Conservation (phyloP, 2,113 vertebrate species). For the Plecturocebus donacophilus region DNA sequence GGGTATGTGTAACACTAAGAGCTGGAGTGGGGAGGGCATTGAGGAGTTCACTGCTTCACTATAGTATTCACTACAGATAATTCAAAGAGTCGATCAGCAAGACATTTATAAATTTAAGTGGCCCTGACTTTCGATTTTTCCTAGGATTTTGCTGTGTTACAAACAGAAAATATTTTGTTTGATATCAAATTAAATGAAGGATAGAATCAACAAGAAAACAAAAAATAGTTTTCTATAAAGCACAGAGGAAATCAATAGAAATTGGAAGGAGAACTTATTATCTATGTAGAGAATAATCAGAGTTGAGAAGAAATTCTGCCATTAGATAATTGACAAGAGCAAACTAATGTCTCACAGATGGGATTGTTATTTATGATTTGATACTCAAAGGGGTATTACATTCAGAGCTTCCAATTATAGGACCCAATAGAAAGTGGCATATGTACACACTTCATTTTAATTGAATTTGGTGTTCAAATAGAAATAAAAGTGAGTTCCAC, state of each 20-base stretch:
- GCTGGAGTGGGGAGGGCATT: neutral
- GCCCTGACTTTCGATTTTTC: neutral
- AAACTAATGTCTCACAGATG: slow-evolving; percentile 40
- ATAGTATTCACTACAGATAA: neutral
- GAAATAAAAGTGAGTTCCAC: slow-evolving; percentile 37
- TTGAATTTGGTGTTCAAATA: slow-evolving; percentile 43
- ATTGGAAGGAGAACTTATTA: slow-evolving; percentile 56
- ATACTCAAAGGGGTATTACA: neutral
- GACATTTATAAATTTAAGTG: neutral
- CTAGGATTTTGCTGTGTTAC: neutral
- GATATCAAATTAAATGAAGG: slow-evolving; percentile 41
- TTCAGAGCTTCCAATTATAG: slow-evolving; percentile 11
- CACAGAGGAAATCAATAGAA: slow-evolving; percentile 58
- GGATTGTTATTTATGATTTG: slow-evolving; percentile 50
- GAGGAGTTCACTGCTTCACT: neutral
- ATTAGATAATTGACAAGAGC: slow-evolving; percentile 50
- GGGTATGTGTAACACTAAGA: neutral
- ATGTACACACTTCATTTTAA: slow-evolving; percentile 35
- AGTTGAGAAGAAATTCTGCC: slow-evolving; percentile 53
- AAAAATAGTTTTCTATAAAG: slow-evolving; percentile 51
- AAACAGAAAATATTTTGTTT: slow-evolving; percentile 5
- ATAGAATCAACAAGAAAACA: slow-evolving; percentile 51
- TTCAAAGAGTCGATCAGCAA: neutral
- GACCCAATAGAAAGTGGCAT: neutral
- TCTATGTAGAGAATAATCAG: slow-evolving; percentile 39